Percentiles rank a stretch among this genome's conserved stretches.
Evolutionary conservation across 2,888 invertebrate species (phyloP).

Genomic region (Podabrus alpinus): DNA sequence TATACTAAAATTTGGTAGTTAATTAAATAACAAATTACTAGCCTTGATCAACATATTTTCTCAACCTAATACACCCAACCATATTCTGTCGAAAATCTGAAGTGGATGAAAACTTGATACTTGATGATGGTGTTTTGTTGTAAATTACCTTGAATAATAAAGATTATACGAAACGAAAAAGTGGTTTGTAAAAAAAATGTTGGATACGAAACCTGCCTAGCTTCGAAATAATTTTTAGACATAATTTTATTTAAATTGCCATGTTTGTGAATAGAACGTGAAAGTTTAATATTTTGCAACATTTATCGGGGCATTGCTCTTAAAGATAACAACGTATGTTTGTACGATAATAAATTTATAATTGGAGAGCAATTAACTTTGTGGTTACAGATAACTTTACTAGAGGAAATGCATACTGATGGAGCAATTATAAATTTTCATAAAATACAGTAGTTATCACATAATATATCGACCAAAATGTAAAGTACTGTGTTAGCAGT

Average conservation of each 20-base stretch:
- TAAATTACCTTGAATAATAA: neutral
- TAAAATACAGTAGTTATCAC: neutral
- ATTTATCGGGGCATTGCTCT: neutral
- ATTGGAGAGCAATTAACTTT: conserved; percentile 14
- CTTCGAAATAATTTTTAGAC: neutral
- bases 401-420: neutral
- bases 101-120: neutral
- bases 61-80: neutral
- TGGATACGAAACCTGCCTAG: neutral
- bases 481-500: neutral
- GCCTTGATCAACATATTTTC: neutral
- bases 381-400: conserved; percentile 10
- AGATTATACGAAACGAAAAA: neutral
- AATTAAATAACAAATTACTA: neutral
- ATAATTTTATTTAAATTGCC: neutral
- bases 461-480: neutral
- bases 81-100: neutral
- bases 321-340: neutral
- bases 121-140: neutral
- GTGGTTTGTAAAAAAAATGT: neutral
- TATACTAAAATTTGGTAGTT: too few species aligned
- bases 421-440: neutral
- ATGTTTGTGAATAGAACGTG: neutral
- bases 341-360: conserved; percentile 7
- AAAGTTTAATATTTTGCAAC: neutral